phyloP scores from a whole-genome alignment of 2,888 invertebrate genomes.

The Lasioglossum oenotherae region DNA sequence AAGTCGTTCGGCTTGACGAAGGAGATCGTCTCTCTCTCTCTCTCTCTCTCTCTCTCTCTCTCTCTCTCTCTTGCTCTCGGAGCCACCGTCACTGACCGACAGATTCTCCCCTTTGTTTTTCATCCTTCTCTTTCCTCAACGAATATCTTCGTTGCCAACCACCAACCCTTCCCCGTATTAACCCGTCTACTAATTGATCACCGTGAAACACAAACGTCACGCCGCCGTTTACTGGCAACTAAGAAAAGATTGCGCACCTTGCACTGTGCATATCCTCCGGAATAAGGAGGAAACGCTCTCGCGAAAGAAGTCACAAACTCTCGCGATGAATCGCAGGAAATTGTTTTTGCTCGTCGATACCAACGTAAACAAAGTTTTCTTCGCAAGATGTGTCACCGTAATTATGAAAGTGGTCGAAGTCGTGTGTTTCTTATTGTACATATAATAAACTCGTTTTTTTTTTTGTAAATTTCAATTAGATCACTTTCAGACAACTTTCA shows the following conservation, averaged over 20 bases:
- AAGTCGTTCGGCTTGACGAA: constrained; percentile 50
- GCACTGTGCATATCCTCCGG: background rate
- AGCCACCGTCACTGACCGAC: constrained; percentile 25
- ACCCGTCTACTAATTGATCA: constrained; percentile 23
- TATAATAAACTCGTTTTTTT: no score
- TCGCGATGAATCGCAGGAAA: background rate
- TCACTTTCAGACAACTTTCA: no score
- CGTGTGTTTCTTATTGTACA: no score
- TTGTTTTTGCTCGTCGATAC: background rate
- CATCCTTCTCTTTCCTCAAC: constrained; percentile 10
- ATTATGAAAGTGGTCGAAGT: no score
- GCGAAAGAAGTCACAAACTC: background rate
- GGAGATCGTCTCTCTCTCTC: constrained; percentile 20
- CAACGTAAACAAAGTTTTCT: background rate
- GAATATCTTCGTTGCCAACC: constrained; percentile 9
- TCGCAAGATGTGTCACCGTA: background rate
- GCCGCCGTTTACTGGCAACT: constrained; percentile 7
- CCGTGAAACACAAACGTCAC: constrained; percentile 7
- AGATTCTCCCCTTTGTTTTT: constrained; percentile 9
- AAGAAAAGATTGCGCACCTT: background rate
- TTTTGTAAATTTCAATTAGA: no score
- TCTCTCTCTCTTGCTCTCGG: background rate
- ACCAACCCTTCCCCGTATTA: background rate
- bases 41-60: no score
- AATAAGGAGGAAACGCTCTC: background rate